phyloP scores from a whole-genome alignment of 2,888 invertebrate genomes.

The Julus scandinavius region DNA sequence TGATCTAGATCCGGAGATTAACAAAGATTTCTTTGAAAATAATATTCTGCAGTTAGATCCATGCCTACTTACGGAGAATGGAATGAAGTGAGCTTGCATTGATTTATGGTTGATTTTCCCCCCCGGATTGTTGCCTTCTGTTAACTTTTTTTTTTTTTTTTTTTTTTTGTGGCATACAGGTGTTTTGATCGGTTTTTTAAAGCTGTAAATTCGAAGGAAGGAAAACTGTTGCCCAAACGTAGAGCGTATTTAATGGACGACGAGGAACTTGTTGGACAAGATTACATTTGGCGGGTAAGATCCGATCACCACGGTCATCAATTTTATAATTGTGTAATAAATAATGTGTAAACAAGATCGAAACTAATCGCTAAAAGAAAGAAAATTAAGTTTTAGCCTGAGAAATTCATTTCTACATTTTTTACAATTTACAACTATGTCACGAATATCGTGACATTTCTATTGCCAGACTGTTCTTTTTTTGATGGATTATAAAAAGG shows the following conservation, averaged over 20 bases:
- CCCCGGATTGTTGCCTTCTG: neutral
- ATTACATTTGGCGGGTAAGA: conserved; percentile 92
- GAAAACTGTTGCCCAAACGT: conserved; percentile 87
- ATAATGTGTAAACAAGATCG: too few species aligned
- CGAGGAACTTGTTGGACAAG: conserved; percentile 93
- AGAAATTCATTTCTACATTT: too few species aligned
- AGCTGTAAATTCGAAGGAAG: conserved; percentile 94
- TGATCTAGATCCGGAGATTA: conserved; percentile 94
- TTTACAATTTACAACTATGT: too few species aligned
- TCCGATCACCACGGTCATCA: too few species aligned
- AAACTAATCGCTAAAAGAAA: too few species aligned
- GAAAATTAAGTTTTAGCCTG: too few species aligned
- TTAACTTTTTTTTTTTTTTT: conserved; percentile 41
- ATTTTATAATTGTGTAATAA: too few species aligned
- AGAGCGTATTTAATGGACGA: conserved; percentile 90
- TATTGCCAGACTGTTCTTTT: too few species aligned
- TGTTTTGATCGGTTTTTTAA: conserved; percentile 87
- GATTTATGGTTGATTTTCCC: conserved; percentile 39
- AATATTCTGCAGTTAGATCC: conserved; percentile 94
- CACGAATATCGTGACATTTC: too few species aligned
- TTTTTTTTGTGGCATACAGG: conserved; percentile 62
- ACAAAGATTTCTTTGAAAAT: conserved; percentile 94
- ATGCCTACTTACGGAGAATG: conserved; percentile 89
- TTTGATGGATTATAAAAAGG: too few species aligned
- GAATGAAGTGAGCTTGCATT: conserved; percentile 81